These are phyloP conservation scores for Drosophila ironensis DNA, from an alignment of 1,140 invertebrate genomes.

Conservation along the genomic window DNA sequence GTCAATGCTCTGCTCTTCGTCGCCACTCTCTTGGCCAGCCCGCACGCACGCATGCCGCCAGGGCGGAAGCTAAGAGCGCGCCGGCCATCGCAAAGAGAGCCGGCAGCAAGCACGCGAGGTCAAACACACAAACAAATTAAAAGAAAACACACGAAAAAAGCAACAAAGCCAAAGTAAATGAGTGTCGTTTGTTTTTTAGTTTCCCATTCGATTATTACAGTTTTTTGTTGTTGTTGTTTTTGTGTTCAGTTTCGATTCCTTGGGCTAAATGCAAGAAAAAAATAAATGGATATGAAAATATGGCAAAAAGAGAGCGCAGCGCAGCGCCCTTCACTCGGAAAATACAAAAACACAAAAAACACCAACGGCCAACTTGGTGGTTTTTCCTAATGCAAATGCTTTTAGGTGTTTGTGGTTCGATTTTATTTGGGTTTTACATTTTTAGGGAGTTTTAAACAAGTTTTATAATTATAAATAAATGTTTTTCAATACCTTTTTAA, in stretches of 20 bases:
- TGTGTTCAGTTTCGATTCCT: too few relatives aligned
- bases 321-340: constrained; percentile 37
- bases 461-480: too few relatives aligned
- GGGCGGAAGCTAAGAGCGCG: constrained; percentile 56
- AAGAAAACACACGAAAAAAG: constrained; percentile 49
- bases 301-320: constrained; percentile 21
- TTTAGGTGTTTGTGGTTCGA: too few relatives aligned
- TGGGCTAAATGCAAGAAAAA: constrained; percentile 7
- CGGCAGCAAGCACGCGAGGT: too few relatives aligned
- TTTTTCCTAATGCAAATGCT: too few relatives aligned
- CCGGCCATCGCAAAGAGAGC: constrained; percentile 25
- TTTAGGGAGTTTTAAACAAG: too few relatives aligned
- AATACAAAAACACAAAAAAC: constrained; percentile 5
- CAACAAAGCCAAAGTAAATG: not conserved
- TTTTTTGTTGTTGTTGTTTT: constrained; percentile 38
- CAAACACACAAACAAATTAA: constrained; percentile 65
- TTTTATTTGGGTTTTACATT: too few relatives aligned
- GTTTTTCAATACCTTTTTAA: too few relatives aligned
- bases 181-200: constrained; percentile 5
- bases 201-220: constrained; percentile 67
- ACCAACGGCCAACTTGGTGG: too few relatives aligned
- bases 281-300: constrained; percentile 1
- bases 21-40: not conserved
- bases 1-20: constrained; percentile 49
- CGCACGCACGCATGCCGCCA: constrained; percentile 46